These are phyloP conservation scores for Erannis defoliaria DNA, from an alignment of 2,888 invertebrate species.

Conservation along the genomic window DNA sequence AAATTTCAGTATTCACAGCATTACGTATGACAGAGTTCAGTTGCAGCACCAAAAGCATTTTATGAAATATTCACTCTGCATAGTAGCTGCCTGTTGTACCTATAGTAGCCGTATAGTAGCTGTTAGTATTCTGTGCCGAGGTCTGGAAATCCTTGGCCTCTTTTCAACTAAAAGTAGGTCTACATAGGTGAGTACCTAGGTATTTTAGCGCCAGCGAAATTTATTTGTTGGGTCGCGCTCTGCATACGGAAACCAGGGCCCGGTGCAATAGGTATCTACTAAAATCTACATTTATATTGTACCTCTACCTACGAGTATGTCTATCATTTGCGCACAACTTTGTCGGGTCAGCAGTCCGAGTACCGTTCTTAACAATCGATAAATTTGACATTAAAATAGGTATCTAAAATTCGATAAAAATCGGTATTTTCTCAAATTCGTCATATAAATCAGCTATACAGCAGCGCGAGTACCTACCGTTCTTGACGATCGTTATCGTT, in stretches of 20 bases:
- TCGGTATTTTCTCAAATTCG: too few species aligned
- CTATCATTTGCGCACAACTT: background rate
- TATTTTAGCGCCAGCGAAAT: conserved; percentile 25
- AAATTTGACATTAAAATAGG: too few species aligned
- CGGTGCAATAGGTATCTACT: conserved; percentile 10
- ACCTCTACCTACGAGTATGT: too few species aligned
- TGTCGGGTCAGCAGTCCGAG: background rate
- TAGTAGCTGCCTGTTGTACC: conserved; percentile 16
- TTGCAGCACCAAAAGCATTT: conserved; percentile 34
- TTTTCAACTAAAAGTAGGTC: conserved; percentile 44
- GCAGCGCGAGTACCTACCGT: too few species aligned
- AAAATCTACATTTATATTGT: background rate
- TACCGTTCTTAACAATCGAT: too few species aligned
- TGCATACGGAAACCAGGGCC: conserved; percentile 27
- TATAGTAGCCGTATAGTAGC: conserved; percentile 13
- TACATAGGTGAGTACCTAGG: conserved; percentile 15
- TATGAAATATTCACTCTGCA: conserved; percentile 37
- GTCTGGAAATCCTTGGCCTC: conserved; percentile 62
- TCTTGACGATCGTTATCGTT: too few species aligned
- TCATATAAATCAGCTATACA: too few species aligned
- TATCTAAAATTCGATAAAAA: too few species aligned
- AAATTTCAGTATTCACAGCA: conserved; percentile 15
- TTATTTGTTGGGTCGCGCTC: conserved; percentile 31
- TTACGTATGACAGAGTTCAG: conserved; percentile 30
- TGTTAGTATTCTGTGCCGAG: conserved; percentile 26